These are phyloP conservation scores for Caenorhabditis angaria DNA, from an alignment of 2,888 invertebrate species.

Conservation along the genomic window DNA sequence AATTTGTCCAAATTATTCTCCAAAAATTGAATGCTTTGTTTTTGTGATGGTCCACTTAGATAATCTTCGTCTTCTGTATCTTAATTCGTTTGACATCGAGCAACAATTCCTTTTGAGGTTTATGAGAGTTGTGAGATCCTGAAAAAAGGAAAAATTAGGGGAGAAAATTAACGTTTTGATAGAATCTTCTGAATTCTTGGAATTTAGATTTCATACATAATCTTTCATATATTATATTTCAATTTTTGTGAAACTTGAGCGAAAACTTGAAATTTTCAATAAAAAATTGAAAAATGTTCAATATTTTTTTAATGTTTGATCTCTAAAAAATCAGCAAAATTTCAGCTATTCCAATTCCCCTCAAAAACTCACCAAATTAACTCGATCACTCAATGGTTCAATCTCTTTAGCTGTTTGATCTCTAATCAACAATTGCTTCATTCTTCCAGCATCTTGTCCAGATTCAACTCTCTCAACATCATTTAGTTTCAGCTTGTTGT, in stretches of 20 bases:
- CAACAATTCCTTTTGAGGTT: constrained; percentile 87
- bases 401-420: constrained; percentile 76
- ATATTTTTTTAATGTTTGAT: too few relatives aligned
- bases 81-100: constrained; percentile 76
- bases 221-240: too few relatives aligned
- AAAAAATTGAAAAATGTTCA: too few relatives aligned
- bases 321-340: background rate
- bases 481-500: constrained; percentile 40
- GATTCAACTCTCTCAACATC: constrained; percentile 41
- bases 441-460: constrained; percentile 45
- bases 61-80: constrained; percentile 63
- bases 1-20: constrained; percentile 99
- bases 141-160: too few relatives aligned
- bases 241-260: too few relatives aligned
- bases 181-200: too few relatives aligned
- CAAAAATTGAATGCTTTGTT: constrained; percentile 98
- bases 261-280: too few relatives aligned
- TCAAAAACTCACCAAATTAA: constrained; percentile 47
- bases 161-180: too few relatives aligned
- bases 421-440: constrained; percentile 79
- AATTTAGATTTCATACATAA: too few relatives aligned
- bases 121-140: constrained; percentile 96
- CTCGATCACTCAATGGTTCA: constrained; percentile 49
- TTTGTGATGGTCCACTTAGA: constrained; percentile 83
- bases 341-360: background rate